These are phyloP conservation scores for Alfaro cultratus DNA, from an alignment of 2,797 vertebrate genomes.

Conservation along the genomic window DNA sequence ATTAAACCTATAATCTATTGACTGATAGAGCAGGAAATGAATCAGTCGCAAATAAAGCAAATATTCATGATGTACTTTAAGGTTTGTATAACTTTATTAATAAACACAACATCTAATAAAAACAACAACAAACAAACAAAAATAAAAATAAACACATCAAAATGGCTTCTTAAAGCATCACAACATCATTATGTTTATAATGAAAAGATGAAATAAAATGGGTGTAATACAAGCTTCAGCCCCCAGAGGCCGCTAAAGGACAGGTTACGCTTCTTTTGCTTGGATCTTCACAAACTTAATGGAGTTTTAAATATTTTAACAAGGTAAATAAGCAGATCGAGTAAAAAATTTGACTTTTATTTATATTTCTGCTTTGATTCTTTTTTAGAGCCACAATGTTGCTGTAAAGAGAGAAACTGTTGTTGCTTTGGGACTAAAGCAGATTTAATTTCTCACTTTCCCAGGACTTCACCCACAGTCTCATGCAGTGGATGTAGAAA, in stretches of 20 bases:
- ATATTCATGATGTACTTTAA: neutral
- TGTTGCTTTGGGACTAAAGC: neutral
- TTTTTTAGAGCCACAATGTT: neutral
- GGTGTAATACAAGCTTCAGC: neutral
- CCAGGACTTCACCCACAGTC: neutral
- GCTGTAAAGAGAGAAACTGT: neutral
- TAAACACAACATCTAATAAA: slow-evolving; percentile 4
- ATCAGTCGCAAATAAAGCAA: neutral
- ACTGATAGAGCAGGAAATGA: neutral
- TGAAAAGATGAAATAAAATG: neutral
- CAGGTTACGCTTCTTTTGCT: neutral
- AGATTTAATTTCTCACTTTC: neutral
- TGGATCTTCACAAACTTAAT: neutral
- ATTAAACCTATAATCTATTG: neutral
- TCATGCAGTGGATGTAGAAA: neutral
- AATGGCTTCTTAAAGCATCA: neutral
- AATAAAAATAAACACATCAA: neutral
- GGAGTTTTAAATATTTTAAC: neutral
- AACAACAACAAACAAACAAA: neutral
- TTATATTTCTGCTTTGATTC: neutral
- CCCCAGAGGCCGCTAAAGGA: neutral
- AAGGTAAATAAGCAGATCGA: neutral
- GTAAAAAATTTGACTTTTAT: neutral
- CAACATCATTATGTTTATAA: too few relatives aligned
- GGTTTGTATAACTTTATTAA: slow-evolving; percentile 38